Base-by-base conservation (phyloP, 2,888 invertebrate species). In the Sisyra nigra region DNA sequence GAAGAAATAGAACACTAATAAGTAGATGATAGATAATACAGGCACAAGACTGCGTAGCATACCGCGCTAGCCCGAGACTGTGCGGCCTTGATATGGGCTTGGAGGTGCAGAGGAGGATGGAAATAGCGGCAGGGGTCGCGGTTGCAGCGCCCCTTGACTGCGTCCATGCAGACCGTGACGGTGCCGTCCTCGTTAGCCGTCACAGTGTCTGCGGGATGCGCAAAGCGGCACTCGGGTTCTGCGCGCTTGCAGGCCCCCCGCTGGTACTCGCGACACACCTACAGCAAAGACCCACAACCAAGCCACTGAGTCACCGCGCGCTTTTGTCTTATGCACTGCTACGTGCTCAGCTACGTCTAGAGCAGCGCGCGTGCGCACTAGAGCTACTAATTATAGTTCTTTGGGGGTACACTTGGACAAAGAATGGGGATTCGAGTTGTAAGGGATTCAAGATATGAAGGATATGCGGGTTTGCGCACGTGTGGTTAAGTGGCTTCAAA, bases 101-200 rank as follows among this genome's bases (percentile, higher is more conserved):
- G 88, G 76, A 94, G 91, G 87, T 94, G 93, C 81, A 91, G 84
- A 79, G 93, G 93, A 77, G 93, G 93, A 82, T 94, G 93, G 84
- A 92, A 93, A 88, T 93, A 93, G 82, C 92, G 89, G 87, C 94
- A 94, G 79, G 89, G 88, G 78, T 92, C 91, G 80, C 93, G 89
- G 79, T 86, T 82, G 83, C 93, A 93, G 81, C 89, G 85, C 78
- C 89, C 88, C 81, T 88, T 88, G 78, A 93, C 86, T 80, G 88
- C 92, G 82, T 94, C 93, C 92, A 93, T 93, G 89, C 94, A 94
- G 80, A 93, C 92, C 76, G 92, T 92, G 80, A 93, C 92, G 74
- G 88, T 85, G 82, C 92, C 92, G 81, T 93, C 93, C 73, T 86
- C 85, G 76, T 89, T 91, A 74, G 89, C 82, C 71, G 83, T 82